Percentiles rank a stretch among this genome's conserved stretches.
Evolutionary conservation across 2,888 invertebrate species (phyloP).

Genomic region (Bibio marci): DNA sequence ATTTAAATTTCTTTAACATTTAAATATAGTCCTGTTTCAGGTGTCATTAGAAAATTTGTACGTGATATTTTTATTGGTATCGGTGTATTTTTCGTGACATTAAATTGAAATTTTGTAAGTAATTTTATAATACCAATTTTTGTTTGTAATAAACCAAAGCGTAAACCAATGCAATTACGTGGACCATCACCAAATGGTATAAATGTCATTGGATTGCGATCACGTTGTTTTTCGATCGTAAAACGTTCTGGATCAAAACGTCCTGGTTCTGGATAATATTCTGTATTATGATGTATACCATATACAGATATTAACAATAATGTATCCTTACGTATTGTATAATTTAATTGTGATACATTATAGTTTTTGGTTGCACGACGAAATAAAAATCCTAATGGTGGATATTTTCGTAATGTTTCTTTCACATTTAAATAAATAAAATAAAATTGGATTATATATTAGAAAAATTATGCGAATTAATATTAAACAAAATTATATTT

Average conservation of each 20-base stretch:
- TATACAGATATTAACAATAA: conserved; percentile 16
- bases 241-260: conserved; percentile 25
- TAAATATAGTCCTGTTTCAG: conserved; percentile 16
- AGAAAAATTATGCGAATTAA: too few relatives aligned
- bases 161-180: conserved; percentile 12
- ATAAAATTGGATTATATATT: too few relatives aligned
- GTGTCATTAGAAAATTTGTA: conserved; percentile 12
- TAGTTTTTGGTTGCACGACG: conserved; percentile 34
- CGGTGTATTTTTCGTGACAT: conserved; percentile 14
- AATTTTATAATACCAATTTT: conserved; percentile 19
- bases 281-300: conserved; percentile 21
- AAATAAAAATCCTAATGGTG: conserved; percentile 34
- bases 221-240: conserved; percentile 13
- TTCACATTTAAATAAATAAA: too few relatives aligned
- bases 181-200: conserved; percentile 23
- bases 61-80: conserved; percentile 7
- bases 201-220: conserved; percentile 15
- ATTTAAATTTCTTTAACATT: conserved; percentile 14
- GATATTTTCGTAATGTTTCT: conserved; percentile 39
- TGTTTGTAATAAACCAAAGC: conserved; percentile 19
- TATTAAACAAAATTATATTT: conserved; percentile 9
- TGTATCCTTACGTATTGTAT: conserved; percentile 34
- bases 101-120: conserved; percentile 16
- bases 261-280: conserved; percentile 21
- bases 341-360: conserved; percentile 29